Evolutionary conservation across 2,113 vertebrate genomes (phyloP).

Genomic region (Nycticryphes semicollaris): DNA sequence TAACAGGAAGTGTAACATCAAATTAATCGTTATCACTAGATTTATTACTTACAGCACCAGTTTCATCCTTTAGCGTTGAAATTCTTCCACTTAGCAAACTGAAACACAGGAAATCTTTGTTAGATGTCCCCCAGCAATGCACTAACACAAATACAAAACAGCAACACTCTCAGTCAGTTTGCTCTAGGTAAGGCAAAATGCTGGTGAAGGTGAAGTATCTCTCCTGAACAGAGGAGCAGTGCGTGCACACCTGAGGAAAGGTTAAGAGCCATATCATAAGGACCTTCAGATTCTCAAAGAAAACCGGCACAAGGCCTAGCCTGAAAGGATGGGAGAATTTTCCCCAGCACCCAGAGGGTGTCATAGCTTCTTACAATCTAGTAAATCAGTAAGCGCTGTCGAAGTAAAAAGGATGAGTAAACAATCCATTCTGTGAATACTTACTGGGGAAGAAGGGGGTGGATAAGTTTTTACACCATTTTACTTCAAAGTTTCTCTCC

Average conservation of each 20-base stretch:
- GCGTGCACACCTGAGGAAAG: not conserved
- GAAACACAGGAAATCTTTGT: constrained; percentile 56
- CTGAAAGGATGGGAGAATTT: not conserved
- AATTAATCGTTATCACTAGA: not conserved
- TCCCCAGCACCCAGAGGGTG: not conserved
- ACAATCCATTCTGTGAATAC: not conserved
- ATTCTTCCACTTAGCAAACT: constrained; percentile 99
- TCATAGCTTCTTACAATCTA: not conserved
- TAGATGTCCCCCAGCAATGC: not conserved
- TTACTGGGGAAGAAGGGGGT: not conserved
- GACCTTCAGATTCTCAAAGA: not conserved
- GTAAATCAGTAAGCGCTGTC: not conserved
- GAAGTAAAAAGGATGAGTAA: not conserved
- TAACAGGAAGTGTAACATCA: not conserved
- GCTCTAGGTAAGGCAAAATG: not conserved
- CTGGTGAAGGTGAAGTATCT: not conserved
- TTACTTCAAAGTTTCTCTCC: not conserved
- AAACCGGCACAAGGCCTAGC: not conserved
- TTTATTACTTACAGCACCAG: constrained; percentile 94
- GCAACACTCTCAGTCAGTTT: not conserved
- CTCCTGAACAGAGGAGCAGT: not conserved
- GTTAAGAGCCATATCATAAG: not conserved
- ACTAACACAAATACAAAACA: not conserved
- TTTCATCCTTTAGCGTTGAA: constrained; percentile 97
- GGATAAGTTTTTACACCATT: not conserved